Evolutionary conservation across 2,113 vertebrate species (phyloP).

Genomic region (Halichoeres trimaculatus): DNA sequence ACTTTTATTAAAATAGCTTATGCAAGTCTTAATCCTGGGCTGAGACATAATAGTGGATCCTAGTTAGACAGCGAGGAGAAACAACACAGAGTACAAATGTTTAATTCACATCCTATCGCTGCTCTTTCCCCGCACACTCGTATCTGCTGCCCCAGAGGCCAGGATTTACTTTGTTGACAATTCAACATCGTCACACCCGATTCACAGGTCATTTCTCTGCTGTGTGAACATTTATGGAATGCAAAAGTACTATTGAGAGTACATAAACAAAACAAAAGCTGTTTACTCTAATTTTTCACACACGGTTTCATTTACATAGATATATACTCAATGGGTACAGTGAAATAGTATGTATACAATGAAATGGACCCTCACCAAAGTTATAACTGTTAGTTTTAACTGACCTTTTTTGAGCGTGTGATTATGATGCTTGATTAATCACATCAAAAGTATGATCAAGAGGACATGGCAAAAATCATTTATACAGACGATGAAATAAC

Average conservation of each 20-base stretch:
- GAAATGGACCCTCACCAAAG: not conserved
- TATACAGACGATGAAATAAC: too few relatives aligned
- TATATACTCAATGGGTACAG: not conserved
- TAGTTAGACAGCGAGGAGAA: constrained; percentile 19
- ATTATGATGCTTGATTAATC: too few relatives aligned
- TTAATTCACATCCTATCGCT: constrained; percentile 46
- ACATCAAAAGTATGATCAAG: too few relatives aligned
- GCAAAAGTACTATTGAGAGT: constrained; percentile 1
- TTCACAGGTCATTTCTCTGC: constrained; percentile 24
- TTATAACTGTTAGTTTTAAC: not conserved
- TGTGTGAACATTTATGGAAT: not conserved
- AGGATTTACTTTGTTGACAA: constrained; percentile 34
- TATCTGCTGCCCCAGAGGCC: constrained; percentile 42
- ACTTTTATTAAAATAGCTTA: not conserved
- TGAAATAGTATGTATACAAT: not conserved
- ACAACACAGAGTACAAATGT: constrained; percentile 32
- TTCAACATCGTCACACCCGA: constrained; percentile 18
- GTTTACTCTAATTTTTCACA: not conserved
- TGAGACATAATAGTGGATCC: constrained; percentile 16
- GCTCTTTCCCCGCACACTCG: constrained; percentile 9
- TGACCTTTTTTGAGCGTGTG: not conserved
- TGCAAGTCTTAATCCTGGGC: constrained; percentile 27
- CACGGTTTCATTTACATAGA: not conserved
- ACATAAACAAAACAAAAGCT: not conserved
- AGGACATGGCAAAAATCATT: too few relatives aligned